A percentile compares a stretch with the other conserved stretches of the same genome.
Evolutionary conservation across 2,797 vertebrate species (phyloP).

Genomic region (Buphagus erythrorhynchus): DNA sequence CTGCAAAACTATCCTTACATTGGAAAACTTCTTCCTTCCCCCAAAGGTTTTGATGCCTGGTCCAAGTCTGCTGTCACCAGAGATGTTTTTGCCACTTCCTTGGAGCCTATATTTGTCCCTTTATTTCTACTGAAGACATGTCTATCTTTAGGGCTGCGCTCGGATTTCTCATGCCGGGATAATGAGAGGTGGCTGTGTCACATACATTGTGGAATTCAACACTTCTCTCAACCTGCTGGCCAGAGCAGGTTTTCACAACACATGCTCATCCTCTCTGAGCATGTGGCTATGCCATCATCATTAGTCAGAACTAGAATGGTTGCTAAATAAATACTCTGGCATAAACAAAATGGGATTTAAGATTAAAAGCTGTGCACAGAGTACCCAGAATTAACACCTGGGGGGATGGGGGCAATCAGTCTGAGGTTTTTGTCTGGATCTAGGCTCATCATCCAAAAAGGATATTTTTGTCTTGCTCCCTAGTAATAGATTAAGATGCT

Average conservation of each 20-base stretch:
- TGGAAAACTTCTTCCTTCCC: background rate
- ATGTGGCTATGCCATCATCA: slow-evolving; percentile 3
- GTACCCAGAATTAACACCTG: slow-evolving; percentile 2
- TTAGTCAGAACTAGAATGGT: slow-evolving; percentile 3
- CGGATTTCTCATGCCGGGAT: slow-evolving; percentile 38
- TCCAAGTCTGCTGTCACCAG: background rate
- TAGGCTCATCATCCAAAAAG: background rate
- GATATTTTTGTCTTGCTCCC: background rate
- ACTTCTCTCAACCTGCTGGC: slow-evolving; percentile 15
- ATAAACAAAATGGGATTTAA: slow-evolving; percentile 19
- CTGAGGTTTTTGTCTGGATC: background rate
- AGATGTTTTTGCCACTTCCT: background rate
- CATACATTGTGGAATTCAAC: slow-evolving; percentile 17
- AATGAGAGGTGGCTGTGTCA: slow-evolving; percentile 39
- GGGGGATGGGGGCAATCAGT: background rate
- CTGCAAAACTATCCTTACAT: background rate
- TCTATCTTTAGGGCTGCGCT: slow-evolving; percentile 61
- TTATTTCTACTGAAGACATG: slow-evolving; percentile 8
- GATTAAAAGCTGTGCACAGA: slow-evolving; percentile 25
- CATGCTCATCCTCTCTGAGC: background rate
- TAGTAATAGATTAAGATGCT: background rate
- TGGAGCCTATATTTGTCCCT: slow-evolving; percentile 34
- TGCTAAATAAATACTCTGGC: slow-evolving; percentile 40
- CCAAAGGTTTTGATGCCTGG: background rate
- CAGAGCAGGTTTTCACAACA: slow-evolving; percentile 26